Base-by-base conservation (phyloP, 1,140 invertebrate species). In the Periplaneta americana region DNA sequence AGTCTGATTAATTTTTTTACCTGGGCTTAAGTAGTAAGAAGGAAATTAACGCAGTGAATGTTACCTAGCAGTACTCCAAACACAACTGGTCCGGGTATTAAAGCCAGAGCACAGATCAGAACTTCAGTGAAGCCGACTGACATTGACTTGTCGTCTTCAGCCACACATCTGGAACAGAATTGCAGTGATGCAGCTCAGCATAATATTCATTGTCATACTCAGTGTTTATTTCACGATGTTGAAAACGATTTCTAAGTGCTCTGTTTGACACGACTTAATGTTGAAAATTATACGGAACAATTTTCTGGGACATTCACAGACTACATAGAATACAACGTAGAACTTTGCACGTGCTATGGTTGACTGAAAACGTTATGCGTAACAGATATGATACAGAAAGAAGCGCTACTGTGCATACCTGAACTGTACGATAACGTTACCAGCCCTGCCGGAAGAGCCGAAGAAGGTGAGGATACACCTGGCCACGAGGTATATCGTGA, bases 81-180 rank as follows among this genome's bases (percentile, higher is more conserved):
- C 18, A 88, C 31, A n/a, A 88, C 86, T 13, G 87, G 87, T 76
- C 81, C 84, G 17, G 87, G 87, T 17, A 88, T 84, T 78, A 87
- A 87, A 0, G 86, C 85, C 32, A 87, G 82, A 4, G 84, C 79
- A 77, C 84, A 83, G 6, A 86, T 80, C 11, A 87, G 78, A 74
- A 86, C 82, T 82, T 87, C 86, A 4, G 83, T 83, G 17, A 88
- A 81, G 31, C 85, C 87, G 57, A 88, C 85, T 32, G 87, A 85
- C 2, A 88, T 79, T 1, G 86, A 84, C 80, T 88, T 88, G 74
- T 88, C 87, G 34, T 85, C 85, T 77, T 85, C 83, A 78, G 85
- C 83, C 2, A 88, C 86, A 82, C 86, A 86, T 82, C 87, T 88
- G 75, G 15, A 85, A 84, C 11, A 78, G 28, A 78, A n/a, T n/a